Base-by-base conservation (phyloP, 2,797 vertebrate species). In the Lophius americanus region DNA sequence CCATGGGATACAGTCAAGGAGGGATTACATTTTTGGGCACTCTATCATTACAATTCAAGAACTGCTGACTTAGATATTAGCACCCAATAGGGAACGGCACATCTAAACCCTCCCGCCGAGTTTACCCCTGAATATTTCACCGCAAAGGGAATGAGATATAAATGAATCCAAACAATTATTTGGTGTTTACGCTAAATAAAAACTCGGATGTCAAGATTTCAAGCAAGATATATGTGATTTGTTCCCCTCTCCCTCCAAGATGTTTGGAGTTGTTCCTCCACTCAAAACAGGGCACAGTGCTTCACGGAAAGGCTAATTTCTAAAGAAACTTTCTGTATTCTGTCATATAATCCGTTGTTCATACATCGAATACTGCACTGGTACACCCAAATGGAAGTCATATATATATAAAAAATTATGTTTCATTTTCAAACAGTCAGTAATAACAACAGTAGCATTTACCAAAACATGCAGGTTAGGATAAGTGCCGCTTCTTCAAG, bases 11-110 rank as follows among this genome's bases (percentile, higher is more conserved):
- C 82, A 91, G 88, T 90, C 83, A 82, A 89, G 86, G 84, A 92
- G 86, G 87, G 86, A 91, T 92, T 91, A 88, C 88, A 91, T 85
- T 90, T 90, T 90, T 87, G 86, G 89, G 85, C 84, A 89, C 78
- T 93, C 86, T 82, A 86, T 92, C 91, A 91, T 89, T 90, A 90
- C 85, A 90, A 90, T 90, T 88, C 66, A 56, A 85, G 83, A 88
- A 92, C 85, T 87, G 88, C 88, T 91, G 91, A 93, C 89, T 90
- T 90, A 84, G 65, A 90, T 92, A 91, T 90, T 76, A 89, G 82
- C 86, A 89, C 92, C 85, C 89, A 85, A 88, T 85, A 69, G 89
- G 88, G 86, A 81, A 76, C 76, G 75, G 49, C 8, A 51, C 81
- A 73, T 78, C 39, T 66, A 58, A 64, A 74, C 70, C 70, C 79